phyloP scores from a whole-genome alignment of 2,888 invertebrate genomes.

The Drosophila diplacantha region DNA sequence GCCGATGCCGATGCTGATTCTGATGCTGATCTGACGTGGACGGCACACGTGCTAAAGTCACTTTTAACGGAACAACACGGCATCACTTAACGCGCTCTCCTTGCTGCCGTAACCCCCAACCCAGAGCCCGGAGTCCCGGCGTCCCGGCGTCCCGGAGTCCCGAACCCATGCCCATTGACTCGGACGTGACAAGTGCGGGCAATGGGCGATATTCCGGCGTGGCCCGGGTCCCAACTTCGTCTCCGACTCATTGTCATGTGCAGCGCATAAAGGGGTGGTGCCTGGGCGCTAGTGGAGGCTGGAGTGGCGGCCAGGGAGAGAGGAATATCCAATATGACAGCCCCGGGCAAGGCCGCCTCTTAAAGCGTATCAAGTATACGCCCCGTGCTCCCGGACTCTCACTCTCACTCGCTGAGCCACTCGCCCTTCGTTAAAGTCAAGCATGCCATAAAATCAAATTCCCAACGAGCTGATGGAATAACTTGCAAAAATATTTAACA shows the following conservation, averaged over 20 bases:
- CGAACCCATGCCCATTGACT: conserved; percentile 27
- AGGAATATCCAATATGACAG: conserved; percentile 52
- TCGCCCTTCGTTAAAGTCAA: conserved; percentile 30
- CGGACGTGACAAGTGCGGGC: conserved; percentile 64
- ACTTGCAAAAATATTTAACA: conserved; percentile 53
- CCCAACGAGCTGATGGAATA: conserved; percentile 34
- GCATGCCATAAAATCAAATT: conserved; percentile 39
- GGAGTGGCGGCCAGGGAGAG: conserved; percentile 8
- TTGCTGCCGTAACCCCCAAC: conserved; percentile 1
- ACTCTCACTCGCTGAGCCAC: background rate
- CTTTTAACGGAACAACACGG: conserved; percentile 69
- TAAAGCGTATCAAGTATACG: conserved; percentile 52
- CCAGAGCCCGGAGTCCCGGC: background rate
- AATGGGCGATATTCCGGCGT: conserved; percentile 42
- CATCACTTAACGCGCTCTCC: conserved; percentile 61
- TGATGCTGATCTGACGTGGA: conserved; percentile 49
- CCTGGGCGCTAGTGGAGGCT: conserved; percentile 15
- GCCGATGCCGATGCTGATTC: conserved; percentile 16
- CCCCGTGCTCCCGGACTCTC: conserved; percentile 21
- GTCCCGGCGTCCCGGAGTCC: background rate
- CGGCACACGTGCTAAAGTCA: conserved; percentile 66
- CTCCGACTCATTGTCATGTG: conserved; percentile 66
- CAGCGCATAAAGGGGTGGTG: conserved; percentile 55
- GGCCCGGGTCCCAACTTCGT: conserved; percentile 15
- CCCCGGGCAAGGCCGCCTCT: conserved; percentile 21